Evolutionary conservation across 2,888 invertebrate species (phyloP), one percentile per base, ranked within the genome.

Genomic region (Synergus laeviventris): DNA sequence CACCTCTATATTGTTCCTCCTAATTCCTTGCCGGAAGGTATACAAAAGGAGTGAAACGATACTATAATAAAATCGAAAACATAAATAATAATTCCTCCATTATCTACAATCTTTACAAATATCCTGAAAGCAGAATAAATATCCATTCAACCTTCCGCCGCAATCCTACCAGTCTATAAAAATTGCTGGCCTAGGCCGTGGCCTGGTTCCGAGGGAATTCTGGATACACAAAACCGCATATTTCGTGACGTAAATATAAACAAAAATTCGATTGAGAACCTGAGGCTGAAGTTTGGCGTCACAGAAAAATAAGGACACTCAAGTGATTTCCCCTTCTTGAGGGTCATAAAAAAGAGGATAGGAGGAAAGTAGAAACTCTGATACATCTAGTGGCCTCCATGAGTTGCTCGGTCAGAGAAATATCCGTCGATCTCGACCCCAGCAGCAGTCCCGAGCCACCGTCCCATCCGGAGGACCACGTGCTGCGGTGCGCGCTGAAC

Each of bases 401-500:
- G 56, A 73, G 76, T 76, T 74, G 49, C 49, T 70, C 36, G 70
- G 70, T 54, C 49, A 70, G 49, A 70, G 70, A 62, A 49, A 75
- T 76, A 75, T 76, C 64, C 45, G 70, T 70, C 45, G 70, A 70
- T 78, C 75, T 49, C 75, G 74, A 76, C 73, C 79, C 77, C 74
- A 74, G 76, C 64, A 64, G 60, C 73, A 77, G 66, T 77, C 54
- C 79, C 78, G 59, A 54, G n/a, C 8, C 64, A 49, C 75, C 36
- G 60, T 73, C 70, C 73, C 66, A 75, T 73, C 73, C 74, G 82
- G 81, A 81, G 83, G 82, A 87, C 89, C 90, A 91, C 90, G 90
- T 90, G 91, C 89, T 91, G 88, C 87, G 90, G 89, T 91, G 88
- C 89, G 92, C 92, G 93, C 93, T 92, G 92, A 92, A 93, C 93